phyloP scores from a whole-genome alignment of 2,888 invertebrate genomes.

The Drosophila mimica region DNA sequence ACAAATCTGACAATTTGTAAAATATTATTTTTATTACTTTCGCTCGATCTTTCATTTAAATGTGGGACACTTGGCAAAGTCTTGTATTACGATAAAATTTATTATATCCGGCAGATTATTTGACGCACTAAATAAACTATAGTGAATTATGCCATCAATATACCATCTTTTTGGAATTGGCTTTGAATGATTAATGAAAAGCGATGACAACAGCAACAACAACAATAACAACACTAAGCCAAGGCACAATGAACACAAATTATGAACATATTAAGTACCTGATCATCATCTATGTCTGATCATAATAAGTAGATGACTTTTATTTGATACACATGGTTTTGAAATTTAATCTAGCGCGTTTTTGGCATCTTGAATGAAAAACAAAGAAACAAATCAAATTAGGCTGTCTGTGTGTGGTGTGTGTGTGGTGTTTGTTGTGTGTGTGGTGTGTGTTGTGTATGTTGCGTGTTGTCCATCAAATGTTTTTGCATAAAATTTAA shows the following conservation, averaged over 20 bases:
- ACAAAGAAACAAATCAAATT: constrained; percentile 20
- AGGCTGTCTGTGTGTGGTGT: constrained; percentile 18
- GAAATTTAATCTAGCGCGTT: constrained; percentile 47
- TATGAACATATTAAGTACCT: constrained; percentile 29
- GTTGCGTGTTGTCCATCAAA: constrained; percentile 76
- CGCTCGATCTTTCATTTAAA: not conserved
- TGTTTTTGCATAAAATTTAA: constrained; percentile 78
- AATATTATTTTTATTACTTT: not conserved
- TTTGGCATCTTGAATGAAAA: constrained; percentile 43
- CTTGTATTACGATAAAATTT: constrained; percentile 5
- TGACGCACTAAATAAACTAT: constrained; percentile 58
- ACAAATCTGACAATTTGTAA: not conserved
- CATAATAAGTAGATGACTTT: constrained; percentile 20
- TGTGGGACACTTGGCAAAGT: not conserved
- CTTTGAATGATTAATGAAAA: constrained; percentile 69
- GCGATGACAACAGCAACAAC: constrained; percentile 34
- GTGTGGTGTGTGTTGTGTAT: not conserved
- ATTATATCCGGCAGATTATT: constrained; percentile 64
- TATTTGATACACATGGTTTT: constrained; percentile 57
- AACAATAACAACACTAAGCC: constrained; percentile 39
- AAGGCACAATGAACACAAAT: constrained; percentile 29
- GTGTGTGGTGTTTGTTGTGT: not conserved
- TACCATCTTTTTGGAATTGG: constrained; percentile 40
- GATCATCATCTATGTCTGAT: constrained; percentile 11
- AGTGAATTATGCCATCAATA: constrained; percentile 49